Percentiles rank a stretch among this genome's conserved stretches.
phyloP scores from a whole-genome alignment of 2,888 invertebrate species.

The Tetheella fluctuosa region DNA sequence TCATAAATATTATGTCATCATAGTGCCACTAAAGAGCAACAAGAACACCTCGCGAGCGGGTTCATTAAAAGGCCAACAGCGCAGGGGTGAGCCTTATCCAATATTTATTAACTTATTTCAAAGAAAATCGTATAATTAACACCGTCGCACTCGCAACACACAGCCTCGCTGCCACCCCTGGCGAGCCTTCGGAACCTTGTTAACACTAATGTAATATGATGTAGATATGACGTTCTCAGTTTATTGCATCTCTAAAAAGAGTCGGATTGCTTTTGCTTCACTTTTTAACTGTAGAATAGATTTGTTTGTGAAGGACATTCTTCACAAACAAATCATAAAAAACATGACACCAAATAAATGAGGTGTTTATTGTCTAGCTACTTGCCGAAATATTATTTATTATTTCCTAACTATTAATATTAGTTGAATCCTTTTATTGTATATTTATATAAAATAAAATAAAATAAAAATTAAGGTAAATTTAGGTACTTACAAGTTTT shows the following conservation, averaged over 20 bases:
- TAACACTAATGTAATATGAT: constrained; percentile 33
- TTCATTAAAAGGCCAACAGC: constrained; percentile 65
- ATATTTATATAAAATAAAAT: no score
- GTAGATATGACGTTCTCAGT: constrained; percentile 9
- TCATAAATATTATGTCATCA: neutral
- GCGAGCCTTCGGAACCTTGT: constrained; percentile 44
- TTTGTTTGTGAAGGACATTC: no score
- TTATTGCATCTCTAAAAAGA: neutral
- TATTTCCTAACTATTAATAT: no score
- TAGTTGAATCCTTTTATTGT: no score
- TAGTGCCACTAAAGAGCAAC: constrained; percentile 27
- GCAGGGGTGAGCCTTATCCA: constrained; percentile 76
- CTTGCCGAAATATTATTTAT: no score
- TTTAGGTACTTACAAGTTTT: no score
- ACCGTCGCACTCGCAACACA: constrained; percentile 46
- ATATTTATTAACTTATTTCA: constrained; percentile 84
- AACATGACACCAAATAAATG: neutral
- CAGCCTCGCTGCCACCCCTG: constrained; percentile 47
- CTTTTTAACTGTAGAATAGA: no score
- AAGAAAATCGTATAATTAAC: constrained; percentile 84
- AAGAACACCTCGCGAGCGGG: constrained; percentile 41
- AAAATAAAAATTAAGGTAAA: no score
- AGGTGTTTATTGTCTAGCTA: no score
- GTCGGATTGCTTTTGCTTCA: neutral
- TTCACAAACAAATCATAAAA: no score